Evolutionary conservation across 1,140 invertebrate genomes (phyloP), one percentile per base, ranked within the genome.

Genomic region (Coenobita brevimanus): DNA sequence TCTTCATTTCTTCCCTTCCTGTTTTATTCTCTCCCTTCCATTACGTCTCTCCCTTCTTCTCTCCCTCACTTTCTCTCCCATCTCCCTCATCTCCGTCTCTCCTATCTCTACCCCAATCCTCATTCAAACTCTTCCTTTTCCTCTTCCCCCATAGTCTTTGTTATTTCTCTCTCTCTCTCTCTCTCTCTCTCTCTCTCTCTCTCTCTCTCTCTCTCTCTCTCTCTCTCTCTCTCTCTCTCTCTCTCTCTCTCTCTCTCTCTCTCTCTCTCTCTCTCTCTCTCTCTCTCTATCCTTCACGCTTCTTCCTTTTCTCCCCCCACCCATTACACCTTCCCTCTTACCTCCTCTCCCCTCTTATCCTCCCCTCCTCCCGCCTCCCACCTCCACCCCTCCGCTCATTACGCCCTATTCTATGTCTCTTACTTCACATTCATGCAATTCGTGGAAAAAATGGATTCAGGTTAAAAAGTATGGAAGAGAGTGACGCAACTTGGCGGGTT

Each of bases 121-220:
- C n/a, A 36, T 78, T 78, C 50, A 27, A 78, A 78, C 21, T 30
- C 17, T 21, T 60, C 38, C 57, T 64, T 17, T 30, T 2, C 50
- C 27, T 80, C 21, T n/a, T 13, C 38, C 79, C n/a, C n/a, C n/a
- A n/a, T n/a, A n/a, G n/a, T n/a, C n/a, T n/a, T n/a, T n/a, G n/a
- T n/a, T n/a, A n/a, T n/a, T n/a, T n/a, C n/a, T 64, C 60, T 64
- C 79, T 81, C 60, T 81, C 78, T 81, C 60, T 62, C 78, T 81
- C 79, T 81, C 79, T 64, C 79, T 81, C 79, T 81, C 79, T 64
- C 79, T 81, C 79, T 81, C 79, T 81, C 79, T 81, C 79, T 81
- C 79, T 81, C 79, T 81, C 79, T 81, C 79, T 81, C 79, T 81
- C 79, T 81, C 79, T 81, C 79, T 81, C 79, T 81, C 79, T 81